These are phyloP conservation scores for Aphis gossypii DNA, from an alignment of 1,140 invertebrate genomes.

Conservation along the genomic window DNA sequence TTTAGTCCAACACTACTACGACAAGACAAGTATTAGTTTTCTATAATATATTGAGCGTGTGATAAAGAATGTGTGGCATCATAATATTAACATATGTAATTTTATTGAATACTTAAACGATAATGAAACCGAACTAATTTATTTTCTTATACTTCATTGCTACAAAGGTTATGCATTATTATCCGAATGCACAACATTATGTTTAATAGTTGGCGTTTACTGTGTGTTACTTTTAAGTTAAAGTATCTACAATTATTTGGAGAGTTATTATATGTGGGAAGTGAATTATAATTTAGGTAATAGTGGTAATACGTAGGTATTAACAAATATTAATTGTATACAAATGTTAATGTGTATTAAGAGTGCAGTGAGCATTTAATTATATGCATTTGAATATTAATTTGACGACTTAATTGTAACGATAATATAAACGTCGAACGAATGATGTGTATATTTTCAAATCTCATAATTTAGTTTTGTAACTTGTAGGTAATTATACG, in stretches of 20 bases:
- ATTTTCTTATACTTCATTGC: neutral
- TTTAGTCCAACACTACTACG: neutral
- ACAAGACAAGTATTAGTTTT: neutral
- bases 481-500: neutral
- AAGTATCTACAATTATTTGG: neutral
- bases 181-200: neutral
- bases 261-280: neutral
- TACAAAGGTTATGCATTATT: neutral
- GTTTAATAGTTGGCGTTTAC: neutral
- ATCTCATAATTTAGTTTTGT: neutral
- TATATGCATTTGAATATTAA: neutral
- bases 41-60: neutral
- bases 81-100: neutral
- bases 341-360: neutral
- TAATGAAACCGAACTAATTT: neutral
- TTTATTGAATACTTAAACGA: neutral
- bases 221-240: neutral
- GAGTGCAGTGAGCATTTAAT: neutral
- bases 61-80: neutral
- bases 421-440: neutral
- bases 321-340: neutral
- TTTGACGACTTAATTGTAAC: conserved; percentile 2
- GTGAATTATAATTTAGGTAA: neutral
- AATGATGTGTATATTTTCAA: neutral
- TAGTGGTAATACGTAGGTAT: neutral